phyloP scores from a whole-genome alignment of 2,113 vertebrate genomes.

The Pampusana beccarii region DNA sequence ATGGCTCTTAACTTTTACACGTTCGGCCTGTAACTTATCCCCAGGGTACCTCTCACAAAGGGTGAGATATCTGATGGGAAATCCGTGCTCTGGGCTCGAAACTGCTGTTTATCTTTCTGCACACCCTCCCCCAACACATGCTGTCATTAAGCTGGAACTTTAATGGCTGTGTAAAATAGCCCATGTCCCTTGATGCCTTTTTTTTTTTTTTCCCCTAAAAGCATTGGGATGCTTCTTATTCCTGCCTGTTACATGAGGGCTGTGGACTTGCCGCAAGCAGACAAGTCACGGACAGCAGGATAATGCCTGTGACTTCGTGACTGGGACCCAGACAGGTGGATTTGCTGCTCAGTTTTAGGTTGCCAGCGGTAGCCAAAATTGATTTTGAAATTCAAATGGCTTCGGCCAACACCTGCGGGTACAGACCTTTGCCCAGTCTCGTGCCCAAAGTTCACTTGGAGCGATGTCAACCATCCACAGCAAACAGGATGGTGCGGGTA shows the following conservation, averaged over 20 bases:
- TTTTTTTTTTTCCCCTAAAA: neutral
- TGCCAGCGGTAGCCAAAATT: neutral
- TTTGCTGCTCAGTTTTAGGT: neutral
- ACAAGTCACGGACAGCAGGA: neutral
- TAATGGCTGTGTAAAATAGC: neutral
- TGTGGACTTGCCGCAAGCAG: neutral
- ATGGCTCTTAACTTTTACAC: slow-evolving; percentile 11
- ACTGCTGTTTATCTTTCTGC: slow-evolving; percentile 2
- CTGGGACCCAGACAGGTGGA: neutral
- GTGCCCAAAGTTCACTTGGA: neutral
- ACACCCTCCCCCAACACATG: neutral
- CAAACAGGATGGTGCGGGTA: neutral
- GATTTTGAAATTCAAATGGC: neutral
- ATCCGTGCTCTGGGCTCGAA: neutral
- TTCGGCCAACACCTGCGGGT: neutral
- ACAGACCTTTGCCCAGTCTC: neutral
- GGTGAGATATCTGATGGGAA: slow-evolving; percentile 24
- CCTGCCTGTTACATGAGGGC: neutral
- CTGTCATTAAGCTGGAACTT: neutral
- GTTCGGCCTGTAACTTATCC: slow-evolving; percentile 1
- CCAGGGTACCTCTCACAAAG: neutral
- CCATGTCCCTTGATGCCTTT: neutral
- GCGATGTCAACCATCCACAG: neutral
- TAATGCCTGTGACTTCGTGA: neutral
- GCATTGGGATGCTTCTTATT: neutral